Evolutionary conservation across 2,888 invertebrate species (phyloP).

Genomic region (Luffia ferchaultella): DNA sequence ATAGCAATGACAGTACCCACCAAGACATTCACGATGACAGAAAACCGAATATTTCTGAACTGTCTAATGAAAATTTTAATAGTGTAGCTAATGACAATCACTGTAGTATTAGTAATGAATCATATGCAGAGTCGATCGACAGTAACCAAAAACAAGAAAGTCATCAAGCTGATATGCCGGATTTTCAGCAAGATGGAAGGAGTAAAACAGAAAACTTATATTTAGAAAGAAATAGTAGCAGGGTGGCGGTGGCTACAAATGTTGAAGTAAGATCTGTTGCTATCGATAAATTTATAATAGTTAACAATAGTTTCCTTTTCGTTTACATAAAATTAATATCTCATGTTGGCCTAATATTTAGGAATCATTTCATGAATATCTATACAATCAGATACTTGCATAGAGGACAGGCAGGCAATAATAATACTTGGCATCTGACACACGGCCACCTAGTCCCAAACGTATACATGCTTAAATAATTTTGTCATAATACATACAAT

Average conservation of each 20-base stretch:
- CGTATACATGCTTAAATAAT: too few species aligned
- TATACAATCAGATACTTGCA: too few species aligned
- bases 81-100: constrained; percentile 19
- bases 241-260: constrained; percentile 9
- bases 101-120: constrained; percentile 27
- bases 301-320: not conserved
- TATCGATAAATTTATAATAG: constrained; percentile 8
- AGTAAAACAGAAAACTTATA: not conserved
- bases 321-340: constrained; percentile 9
- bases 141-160: constrained; percentile 22
- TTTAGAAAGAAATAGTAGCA: constrained; percentile 1
- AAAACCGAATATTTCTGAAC: constrained; percentile 1
- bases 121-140: constrained; percentile 21
- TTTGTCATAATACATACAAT: too few species aligned
- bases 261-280: constrained; percentile 8
- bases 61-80: constrained; percentile 18
- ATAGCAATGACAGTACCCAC: constrained; percentile 4
- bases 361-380: not conserved
- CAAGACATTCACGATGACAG: not conserved
- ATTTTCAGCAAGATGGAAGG: not conserved
- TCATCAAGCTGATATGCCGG: constrained; percentile 14
- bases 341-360: not conserved
- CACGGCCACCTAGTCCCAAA: too few species aligned
- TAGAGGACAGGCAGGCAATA: too few species aligned
- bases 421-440: too few species aligned